Conservation (phyloP, 2,113 vertebrate genomes). For the Chloebia gouldiae region DNA sequence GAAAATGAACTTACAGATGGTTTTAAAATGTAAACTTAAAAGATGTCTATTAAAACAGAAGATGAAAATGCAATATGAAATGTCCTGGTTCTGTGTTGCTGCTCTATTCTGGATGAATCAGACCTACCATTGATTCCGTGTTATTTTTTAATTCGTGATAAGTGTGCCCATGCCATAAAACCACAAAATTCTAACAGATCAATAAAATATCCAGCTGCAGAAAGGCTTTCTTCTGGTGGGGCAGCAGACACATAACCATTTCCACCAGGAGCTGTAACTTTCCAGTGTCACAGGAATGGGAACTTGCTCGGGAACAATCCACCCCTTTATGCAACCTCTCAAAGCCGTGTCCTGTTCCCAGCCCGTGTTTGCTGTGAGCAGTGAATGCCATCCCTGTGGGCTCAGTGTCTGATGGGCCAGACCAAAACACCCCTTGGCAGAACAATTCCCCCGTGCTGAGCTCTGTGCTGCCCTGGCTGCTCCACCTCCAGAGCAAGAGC, state of each 20-base stretch:
- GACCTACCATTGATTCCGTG: background rate
- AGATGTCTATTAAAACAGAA: background rate
- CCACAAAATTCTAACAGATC: background rate
- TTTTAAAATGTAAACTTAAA: background rate
- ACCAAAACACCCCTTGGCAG: background rate
- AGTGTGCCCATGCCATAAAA: background rate
- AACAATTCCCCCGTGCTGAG: background rate
- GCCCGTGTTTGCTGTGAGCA: background rate
- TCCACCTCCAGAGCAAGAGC: background rate
- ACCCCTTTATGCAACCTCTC: background rate
- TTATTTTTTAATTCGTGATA: background rate
- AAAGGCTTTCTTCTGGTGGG: background rate
- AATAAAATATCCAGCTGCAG: background rate
- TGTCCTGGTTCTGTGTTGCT: background rate
- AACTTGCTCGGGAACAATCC: background rate
- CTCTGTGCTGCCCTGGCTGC: background rate
- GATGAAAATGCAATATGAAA: background rate
- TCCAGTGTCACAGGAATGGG: background rate
- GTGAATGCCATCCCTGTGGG: background rate
- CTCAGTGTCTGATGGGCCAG: background rate
- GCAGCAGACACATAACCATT: background rate
- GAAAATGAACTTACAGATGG: fast-evolving
- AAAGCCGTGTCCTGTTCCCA: background rate
- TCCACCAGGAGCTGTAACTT: background rate
- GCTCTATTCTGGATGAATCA: background rate